phyloP scores from a whole-genome alignment of 2,797 vertebrate genomes.

The Sebastes oblongus region DNA sequence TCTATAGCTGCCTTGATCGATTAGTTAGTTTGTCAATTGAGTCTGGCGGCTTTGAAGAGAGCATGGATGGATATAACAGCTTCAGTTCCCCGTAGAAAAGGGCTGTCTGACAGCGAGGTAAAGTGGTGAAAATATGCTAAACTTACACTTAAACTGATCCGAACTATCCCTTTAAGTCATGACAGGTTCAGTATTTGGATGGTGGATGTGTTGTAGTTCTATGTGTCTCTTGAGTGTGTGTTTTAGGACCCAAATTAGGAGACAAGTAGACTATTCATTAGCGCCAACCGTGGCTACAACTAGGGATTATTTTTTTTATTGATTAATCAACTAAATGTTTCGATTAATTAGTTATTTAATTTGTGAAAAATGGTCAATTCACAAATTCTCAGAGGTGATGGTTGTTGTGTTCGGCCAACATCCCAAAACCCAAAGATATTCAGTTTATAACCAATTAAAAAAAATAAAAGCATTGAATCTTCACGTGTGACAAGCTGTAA shows the following conservation, averaged over 20 bases:
- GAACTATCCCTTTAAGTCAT: not conserved
- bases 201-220: not conserved
- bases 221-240: not conserved
- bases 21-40: too few relatives aligned
- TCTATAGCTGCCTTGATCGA: too few relatives aligned
- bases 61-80: too few relatives aligned
- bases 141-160: not conserved
- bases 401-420: not conserved
- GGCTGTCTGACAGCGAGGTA: not conserved
- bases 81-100: too few relatives aligned
- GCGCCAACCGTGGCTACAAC: not conserved
- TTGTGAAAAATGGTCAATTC: not conserved
- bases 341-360: not conserved
- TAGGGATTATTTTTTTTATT: not conserved
- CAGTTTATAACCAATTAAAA: not conserved
- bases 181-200: not conserved
- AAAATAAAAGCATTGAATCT: not conserved
- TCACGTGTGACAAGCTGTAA: not conserved
- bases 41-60: too few relatives aligned
- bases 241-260: not conserved
- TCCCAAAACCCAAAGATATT: not conserved
- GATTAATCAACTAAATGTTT: not conserved
- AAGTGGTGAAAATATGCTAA: not conserved
- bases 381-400: not conserved
- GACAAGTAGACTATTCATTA: conserved; percentile 8